Conservation (phyloP, 2,797 vertebrate genomes). For the Sebastiscus albofasciatus region DNA sequence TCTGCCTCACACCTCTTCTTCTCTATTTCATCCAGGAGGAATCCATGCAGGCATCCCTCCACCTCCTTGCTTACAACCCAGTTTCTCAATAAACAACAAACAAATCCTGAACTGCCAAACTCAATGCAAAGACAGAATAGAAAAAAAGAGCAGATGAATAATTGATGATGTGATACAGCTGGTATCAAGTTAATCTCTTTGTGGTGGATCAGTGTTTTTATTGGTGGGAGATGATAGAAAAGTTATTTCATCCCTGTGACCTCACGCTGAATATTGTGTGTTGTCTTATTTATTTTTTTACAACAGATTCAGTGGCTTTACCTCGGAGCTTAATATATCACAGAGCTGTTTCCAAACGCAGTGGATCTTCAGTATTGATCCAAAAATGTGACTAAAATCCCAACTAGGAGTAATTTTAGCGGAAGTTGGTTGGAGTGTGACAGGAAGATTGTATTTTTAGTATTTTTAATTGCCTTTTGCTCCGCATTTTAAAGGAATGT, state of each 20-base stretch:
- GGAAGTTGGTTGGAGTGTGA: background rate
- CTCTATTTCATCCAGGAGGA: background rate
- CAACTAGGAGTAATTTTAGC: background rate
- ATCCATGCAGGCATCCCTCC: background rate
- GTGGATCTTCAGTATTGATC: background rate
- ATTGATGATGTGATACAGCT: conserved; percentile 23
- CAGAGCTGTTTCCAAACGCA: background rate
- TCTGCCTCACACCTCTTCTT: background rate
- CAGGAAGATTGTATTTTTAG: background rate
- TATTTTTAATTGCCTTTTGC: background rate
- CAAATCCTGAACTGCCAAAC: conserved; percentile 3
- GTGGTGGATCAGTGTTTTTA: conserved; percentile 16
- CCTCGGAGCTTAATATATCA: background rate
- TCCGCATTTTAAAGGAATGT: background rate
- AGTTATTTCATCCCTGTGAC: background rate
- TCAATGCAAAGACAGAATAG: background rate
- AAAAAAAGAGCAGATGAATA: conserved; percentile 15
- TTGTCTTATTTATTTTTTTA: background rate
- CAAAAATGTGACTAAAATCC: background rate
- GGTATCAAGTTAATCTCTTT: conserved; percentile 20
- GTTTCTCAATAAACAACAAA: conserved; percentile 5
- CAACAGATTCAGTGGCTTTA: background rate
- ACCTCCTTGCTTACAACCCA: background rate
- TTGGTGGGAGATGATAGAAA: conserved; percentile 5
- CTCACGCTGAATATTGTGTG: background rate